Conservation (phyloP, 2,797 vertebrate genomes). For the Xenentodon cancila region DNA sequence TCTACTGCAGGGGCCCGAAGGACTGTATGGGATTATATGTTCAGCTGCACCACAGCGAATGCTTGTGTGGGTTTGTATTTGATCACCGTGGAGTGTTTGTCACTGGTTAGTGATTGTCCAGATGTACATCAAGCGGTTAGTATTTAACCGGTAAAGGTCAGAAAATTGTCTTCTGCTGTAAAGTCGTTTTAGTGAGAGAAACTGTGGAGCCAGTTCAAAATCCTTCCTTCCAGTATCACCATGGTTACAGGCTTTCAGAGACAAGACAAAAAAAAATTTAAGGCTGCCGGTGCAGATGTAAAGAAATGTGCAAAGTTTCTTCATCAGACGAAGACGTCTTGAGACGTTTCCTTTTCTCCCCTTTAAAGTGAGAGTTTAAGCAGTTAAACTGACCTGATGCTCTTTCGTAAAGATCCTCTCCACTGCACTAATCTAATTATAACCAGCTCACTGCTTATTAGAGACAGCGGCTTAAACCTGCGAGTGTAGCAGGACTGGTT, state of each 20-base stretch:
- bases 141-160: slow-evolving; percentile 21
- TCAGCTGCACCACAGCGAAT: background rate
- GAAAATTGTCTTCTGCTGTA: slow-evolving; percentile 21
- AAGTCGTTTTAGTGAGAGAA: slow-evolving; percentile 9
- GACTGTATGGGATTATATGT: background rate
- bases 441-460: slow-evolving; percentile 40
- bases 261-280: too few relatives aligned
- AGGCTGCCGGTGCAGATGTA: too few relatives aligned
- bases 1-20: slow-evolving; percentile 23
- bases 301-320: too few relatives aligned
- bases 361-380: too few relatives aligned
- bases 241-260: too few relatives aligned
- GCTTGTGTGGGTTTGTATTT: slow-evolving; percentile 22
- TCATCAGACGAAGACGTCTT: too few relatives aligned
- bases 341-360: too few relatives aligned
- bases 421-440: slow-evolving; percentile 63
- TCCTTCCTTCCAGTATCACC: slow-evolving; percentile 12
- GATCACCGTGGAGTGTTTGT: slow-evolving; percentile 1
- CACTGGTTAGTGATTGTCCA: slow-evolving; percentile 35
- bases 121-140: slow-evolving; percentile 4
- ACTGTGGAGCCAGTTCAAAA: slow-evolving; percentile 42
- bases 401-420: slow-evolving; percentile 37
- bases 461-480: slow-evolving; percentile 19
- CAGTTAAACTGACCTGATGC: background rate
- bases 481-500: slow-evolving; percentile 37